A percentile compares a stretch with the other conserved stretches of the same genome.
phyloP scores from a whole-genome alignment of 2,113 vertebrate species.

The Psittacula cyanocephala region DNA sequence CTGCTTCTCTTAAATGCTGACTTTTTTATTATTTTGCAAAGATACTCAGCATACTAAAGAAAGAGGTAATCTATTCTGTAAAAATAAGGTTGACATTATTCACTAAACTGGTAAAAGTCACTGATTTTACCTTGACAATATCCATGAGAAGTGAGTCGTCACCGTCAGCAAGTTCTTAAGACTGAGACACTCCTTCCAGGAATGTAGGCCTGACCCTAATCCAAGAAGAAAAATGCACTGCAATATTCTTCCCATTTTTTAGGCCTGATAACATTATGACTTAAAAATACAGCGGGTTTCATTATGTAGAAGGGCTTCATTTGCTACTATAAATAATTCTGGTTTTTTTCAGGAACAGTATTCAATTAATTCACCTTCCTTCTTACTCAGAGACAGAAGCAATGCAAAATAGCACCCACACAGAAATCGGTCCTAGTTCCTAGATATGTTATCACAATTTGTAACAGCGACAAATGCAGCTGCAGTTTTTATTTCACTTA shows the following conservation, averaged over 20 bases:
- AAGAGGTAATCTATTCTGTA: neutral
- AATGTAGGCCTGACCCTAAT: neutral
- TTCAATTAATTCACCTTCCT: neutral
- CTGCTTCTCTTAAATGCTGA: neutral
- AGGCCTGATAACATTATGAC: neutral
- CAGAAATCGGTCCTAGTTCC: neutral
- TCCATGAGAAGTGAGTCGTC: neutral
- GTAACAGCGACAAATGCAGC: neutral
- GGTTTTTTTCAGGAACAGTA: neutral
- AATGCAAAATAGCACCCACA: neutral
- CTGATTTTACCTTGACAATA: neutral
- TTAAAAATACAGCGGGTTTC: neutral
- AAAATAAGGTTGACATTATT: neutral
- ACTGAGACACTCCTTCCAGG: neutral
- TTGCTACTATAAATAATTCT: neutral
- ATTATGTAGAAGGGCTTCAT: neutral
- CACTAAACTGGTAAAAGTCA: neutral
- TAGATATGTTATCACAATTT: neutral
- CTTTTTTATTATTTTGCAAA: neutral
- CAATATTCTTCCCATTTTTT: neutral
- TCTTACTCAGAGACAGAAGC: neutral
- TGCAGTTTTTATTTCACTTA: neutral
- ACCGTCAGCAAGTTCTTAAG: neutral
- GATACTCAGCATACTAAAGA: neutral
- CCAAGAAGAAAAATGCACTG: neutral